A percentile compares a stretch with the other conserved stretches of the same genome.
Evolutionary conservation across 2,888 invertebrate species (phyloP).

Genomic region (Caenorhabditis doughertyi): DNA sequence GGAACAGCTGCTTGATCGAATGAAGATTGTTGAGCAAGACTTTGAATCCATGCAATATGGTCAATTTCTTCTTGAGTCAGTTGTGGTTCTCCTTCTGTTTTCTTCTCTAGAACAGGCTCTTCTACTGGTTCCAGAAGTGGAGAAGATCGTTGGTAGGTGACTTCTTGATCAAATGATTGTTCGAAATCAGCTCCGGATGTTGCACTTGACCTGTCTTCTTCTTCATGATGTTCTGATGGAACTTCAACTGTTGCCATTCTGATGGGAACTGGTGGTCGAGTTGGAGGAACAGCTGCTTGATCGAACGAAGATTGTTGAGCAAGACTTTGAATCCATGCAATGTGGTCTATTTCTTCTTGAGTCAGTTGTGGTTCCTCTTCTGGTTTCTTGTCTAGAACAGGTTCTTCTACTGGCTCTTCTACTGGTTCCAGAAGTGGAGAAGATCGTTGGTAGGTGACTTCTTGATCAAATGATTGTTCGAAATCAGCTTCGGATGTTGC

Average conservation of each 20-base stretch:
- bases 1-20: constrained; percentile 42
- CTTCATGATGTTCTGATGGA: background rate
- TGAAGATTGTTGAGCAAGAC: constrained; percentile 48
- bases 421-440: constrained; percentile 20
- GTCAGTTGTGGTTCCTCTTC: constrained; percentile 40
- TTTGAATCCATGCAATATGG: constrained; percentile 61
- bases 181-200: constrained; percentile 50
- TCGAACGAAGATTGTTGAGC: constrained; percentile 61
- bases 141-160: constrained; percentile 13
- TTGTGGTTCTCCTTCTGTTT: too few species aligned
- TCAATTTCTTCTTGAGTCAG: constrained; percentile 54
- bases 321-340: constrained; percentile 52
- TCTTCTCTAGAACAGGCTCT: background rate
- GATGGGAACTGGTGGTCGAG: constrained; percentile 11
- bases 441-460: constrained; percentile 17
- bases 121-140: constrained; percentile 26
- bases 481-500: constrained; percentile 61
- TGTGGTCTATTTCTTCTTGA: constrained; percentile 60
- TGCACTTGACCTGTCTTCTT: constrained; percentile 37
- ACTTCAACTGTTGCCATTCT: background rate
- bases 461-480: constrained; percentile 29
- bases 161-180: constrained; percentile 40
- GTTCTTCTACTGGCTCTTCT: constrained; percentile 1
- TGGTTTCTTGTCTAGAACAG: background rate
- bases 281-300: background rate